Conservation (phyloP, 64 coral and sea anemone species). For the Hydrozoanthus tunicans region DNA sequence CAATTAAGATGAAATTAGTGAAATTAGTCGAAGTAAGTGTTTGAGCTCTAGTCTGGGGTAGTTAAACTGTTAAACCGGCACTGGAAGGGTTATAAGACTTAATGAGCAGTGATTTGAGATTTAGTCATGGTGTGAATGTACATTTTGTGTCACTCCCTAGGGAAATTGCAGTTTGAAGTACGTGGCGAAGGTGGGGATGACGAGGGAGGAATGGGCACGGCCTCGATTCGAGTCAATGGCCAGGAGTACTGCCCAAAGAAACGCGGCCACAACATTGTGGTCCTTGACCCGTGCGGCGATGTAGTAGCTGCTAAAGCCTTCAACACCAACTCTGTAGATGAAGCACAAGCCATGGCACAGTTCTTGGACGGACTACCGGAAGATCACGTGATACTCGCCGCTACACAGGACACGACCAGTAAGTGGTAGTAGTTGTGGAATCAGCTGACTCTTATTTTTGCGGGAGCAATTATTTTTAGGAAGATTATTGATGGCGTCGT, state of each 20-base stretch:
- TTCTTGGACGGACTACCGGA: constrained; percentile 89
- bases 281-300: constrained; percentile 94
- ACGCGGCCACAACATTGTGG: constrained; percentile 87
- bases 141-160: constrained; percentile 49
- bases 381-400: constrained; percentile 93
- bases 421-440: background rate
- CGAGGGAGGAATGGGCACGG: constrained; percentile 86
- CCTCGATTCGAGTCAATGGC: constrained; percentile 91
- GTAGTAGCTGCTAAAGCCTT: constrained; percentile 78
- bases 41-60: too few species aligned
- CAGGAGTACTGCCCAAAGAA: constrained; percentile 93
- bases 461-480: too few species aligned
- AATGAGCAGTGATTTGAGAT: too few species aligned
- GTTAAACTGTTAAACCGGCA: too few species aligned
- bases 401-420: constrained; percentile 83
- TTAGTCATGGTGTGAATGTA: too few species aligned
- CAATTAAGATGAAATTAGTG: too few species aligned
- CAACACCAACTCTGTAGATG: constrained; percentile 78
- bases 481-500: too few species aligned
- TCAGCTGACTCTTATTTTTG: too few species aligned
- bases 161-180: constrained; percentile 93
- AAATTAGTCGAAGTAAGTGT: too few species aligned
- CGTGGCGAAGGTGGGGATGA: constrained; percentile 95
- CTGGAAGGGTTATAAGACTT: too few species aligned
- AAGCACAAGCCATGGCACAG: constrained; percentile 73